Evolutionary conservation across 2,113 vertebrate species (phyloP).

Genomic region (Merops nubicus): DNA sequence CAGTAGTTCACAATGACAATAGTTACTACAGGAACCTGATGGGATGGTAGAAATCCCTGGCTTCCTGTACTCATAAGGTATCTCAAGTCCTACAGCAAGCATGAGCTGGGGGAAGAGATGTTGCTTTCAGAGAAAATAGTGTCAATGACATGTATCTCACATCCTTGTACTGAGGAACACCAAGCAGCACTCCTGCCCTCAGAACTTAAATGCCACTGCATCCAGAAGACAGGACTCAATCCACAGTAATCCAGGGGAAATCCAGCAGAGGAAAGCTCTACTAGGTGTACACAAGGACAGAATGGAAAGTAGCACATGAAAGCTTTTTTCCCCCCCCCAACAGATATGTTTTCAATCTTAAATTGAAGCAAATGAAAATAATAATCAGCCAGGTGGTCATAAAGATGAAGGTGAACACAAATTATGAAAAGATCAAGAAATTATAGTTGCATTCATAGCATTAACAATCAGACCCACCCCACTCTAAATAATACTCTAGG

Average conservation of each 20-base stretch:
- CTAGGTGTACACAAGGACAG: neutral
- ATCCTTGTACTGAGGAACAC: neutral
- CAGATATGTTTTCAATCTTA: neutral
- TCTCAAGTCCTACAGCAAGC: neutral
- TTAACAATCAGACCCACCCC: neutral
- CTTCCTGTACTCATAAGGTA: neutral
- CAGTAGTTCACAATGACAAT: neutral
- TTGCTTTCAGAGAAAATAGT: neutral
- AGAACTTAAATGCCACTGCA: neutral
- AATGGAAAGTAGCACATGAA: neutral
- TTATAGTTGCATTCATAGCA: neutral
- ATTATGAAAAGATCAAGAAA: neutral
- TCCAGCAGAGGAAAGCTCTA: neutral
- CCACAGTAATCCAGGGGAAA: neutral
- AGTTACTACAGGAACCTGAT: neutral
- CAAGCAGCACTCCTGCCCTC: neutral
- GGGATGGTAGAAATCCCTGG: neutral
- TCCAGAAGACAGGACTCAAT: neutral
- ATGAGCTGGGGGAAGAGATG: neutral
- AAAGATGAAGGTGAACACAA: neutral
- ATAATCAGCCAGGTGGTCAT: neutral
- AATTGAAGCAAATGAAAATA: neutral
- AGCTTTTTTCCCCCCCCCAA: neutral
- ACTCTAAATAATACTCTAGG: neutral
- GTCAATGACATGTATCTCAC: accelerated